Base-by-base conservation (phyloP, 2,113 vertebrate genomes). In the Dipodomys spectabilis region DNA sequence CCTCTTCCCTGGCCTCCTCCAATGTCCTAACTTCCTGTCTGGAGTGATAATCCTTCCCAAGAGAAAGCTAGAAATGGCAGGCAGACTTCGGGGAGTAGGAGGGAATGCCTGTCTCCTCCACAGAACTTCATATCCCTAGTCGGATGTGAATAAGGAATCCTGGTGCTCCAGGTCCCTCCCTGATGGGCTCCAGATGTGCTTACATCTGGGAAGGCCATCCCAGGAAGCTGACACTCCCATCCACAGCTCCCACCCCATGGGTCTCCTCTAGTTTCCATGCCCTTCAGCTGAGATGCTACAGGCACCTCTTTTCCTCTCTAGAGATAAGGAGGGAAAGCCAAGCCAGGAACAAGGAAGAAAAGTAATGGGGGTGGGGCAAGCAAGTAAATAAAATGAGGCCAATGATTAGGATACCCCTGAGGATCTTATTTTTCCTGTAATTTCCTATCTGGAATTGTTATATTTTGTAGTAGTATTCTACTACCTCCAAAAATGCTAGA, bases 131-230 rank as follows among this genome's bases (percentile, higher is more conserved):
- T 60, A 96, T 87, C 79, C 93, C 86, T 79, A 86, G 27, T 95
- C 80, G 19, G 92, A 95, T 92, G 95, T 95, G 79, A 64, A 92
- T 28, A 96, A 95, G 93, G 88, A 95, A 95, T 91, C 90, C 93
- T 90, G 85, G 77, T 93, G 90, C 73, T 95, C 92, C 96, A 95
- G 94, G 96, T 97, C 96, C 93, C 96, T 97, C 90, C 91, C 96
- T 97, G 96, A 97, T 97, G 96, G 93, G 90, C 97, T 97, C 96
- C 97, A 97, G 97, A 97, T 97, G 97, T 96, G 93, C 92, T 90
- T 84, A 92, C 96, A 96, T 97, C 96, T 97, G 97, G 94, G 95
- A 95, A 97, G 97, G 82, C 95, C 80, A 96, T 96, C 97, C 96
- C 96, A 96, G 93, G 96, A 97, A 97, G 68, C 86, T 44, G 19